Evolutionary conservation across 2,113 vertebrate genomes (phyloP).

Genomic region (Seriola dumerili): DNA sequence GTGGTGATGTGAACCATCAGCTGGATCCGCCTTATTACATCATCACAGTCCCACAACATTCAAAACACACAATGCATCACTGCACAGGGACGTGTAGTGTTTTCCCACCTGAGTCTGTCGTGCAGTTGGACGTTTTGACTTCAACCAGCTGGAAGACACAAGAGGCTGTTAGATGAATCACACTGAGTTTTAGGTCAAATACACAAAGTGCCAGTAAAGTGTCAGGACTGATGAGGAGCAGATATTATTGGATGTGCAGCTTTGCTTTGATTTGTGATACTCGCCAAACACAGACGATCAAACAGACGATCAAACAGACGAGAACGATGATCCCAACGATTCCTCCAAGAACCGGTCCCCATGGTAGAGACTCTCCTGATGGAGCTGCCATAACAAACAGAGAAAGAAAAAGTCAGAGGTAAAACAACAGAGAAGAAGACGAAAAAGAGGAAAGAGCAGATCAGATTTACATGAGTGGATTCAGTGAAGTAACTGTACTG

Average conservation of each 20-base stretch:
- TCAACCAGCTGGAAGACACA: not conserved
- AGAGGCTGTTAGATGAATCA: not conserved
- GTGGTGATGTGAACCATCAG: too few species aligned
- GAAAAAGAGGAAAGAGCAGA: too few species aligned
- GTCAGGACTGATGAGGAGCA: not conserved
- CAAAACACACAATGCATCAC: not conserved
- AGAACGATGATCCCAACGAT: not conserved
- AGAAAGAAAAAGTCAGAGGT: not conserved
- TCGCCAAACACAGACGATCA: slow-evolving; percentile 5
- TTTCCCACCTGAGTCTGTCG: slow-evolving; percentile 22
- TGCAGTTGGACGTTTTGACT: not conserved
- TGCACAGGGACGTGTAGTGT: not conserved
- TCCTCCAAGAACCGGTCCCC: not conserved
- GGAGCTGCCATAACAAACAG: too few species aligned
- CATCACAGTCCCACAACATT: too few species aligned
- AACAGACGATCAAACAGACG: not conserved
- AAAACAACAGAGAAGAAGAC: not conserved
- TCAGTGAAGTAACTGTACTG: not conserved
- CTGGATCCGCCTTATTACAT: too few species aligned
- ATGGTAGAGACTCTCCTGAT: not conserved
- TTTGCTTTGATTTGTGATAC: not conserved
- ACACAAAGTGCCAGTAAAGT: not conserved
- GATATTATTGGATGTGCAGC: too few species aligned
- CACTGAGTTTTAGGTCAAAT: too few species aligned
- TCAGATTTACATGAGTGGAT: too few species aligned